Percentiles rank a stretch among this genome's conserved stretches.
Conservation (phyloP, 2,113 vertebrate genomes). For the Xenotilapia caudafasciata region DNA sequence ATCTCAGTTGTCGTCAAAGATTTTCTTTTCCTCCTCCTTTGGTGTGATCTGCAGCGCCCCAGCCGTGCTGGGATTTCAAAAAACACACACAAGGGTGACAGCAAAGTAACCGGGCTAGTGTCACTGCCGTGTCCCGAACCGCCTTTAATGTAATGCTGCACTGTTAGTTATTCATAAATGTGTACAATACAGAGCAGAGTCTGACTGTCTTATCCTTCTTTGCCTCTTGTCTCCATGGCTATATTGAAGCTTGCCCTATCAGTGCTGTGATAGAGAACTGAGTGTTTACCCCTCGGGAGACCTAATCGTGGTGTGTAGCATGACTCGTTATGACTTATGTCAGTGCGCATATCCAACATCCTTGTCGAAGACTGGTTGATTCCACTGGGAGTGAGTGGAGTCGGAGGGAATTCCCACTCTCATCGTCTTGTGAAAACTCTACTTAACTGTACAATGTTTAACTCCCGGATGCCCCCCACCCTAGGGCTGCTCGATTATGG, state of each 20-base stretch:
- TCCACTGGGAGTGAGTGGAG: background rate
- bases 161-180: background rate
- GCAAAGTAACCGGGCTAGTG: background rate
- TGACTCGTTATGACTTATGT: background rate
- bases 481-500: too few relatives aligned
- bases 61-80: constrained; percentile 11
- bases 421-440: background rate
- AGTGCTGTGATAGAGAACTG: background rate
- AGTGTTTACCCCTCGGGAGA: background rate
- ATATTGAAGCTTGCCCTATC: constrained; percentile 2
- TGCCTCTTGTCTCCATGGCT: background rate
- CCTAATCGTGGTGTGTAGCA: background rate
- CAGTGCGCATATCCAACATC: background rate
- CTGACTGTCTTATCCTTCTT: background rate
- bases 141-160: background rate
- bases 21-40: constrained; percentile 22
- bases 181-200: background rate
- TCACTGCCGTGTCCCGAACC: background rate
- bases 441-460: background rate
- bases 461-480: background rate
- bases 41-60: constrained; percentile 12
- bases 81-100: constrained; percentile 30
- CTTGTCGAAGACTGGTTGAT: background rate
- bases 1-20: constrained; percentile 55
- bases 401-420: background rate